Evolutionary conservation across 2,888 invertebrate genomes (phyloP).

Genomic region (Doris montereyensis): DNA sequence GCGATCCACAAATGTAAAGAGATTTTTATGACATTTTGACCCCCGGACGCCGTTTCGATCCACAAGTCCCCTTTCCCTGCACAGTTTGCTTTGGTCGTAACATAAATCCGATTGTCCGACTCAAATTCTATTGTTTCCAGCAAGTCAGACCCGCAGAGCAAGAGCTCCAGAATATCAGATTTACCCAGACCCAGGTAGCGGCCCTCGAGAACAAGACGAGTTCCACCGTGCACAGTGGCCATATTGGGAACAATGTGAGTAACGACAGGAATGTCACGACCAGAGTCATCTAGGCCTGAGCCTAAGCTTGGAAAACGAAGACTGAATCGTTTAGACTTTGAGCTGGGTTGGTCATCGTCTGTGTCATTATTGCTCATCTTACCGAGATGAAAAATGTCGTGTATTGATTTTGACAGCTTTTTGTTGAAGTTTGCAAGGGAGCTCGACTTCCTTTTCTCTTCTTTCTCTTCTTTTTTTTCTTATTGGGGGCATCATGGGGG

Average conservation of each 20-base stretch:
- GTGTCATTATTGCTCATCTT: constrained; percentile 51
- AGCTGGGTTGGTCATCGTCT: constrained; percentile 40
- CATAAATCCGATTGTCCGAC: constrained; percentile 60
- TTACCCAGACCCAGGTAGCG: constrained; percentile 64
- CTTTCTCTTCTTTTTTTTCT: constrained; percentile 43
- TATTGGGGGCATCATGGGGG: constrained; percentile 38
- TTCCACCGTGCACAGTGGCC: constrained; percentile 64
- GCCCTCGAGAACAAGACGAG: constrained; percentile 64
- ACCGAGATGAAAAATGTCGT: constrained; percentile 62
- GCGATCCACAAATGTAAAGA: constrained; percentile 58
- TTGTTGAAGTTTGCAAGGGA: constrained; percentile 62
- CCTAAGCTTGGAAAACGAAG: constrained; percentile 50
- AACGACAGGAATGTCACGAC: constrained; percentile 59
- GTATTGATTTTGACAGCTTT: constrained; percentile 63
- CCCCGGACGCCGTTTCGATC: constrained; percentile 68
- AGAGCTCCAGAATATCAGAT: constrained; percentile 66
- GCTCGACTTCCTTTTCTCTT: constrained; percentile 46
- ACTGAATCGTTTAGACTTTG: constrained; percentile 27
- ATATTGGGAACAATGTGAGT: constrained; percentile 61
- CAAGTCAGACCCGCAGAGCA: constrained; percentile 67
- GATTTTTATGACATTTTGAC: constrained; percentile 59
- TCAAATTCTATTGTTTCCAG: constrained; percentile 65
- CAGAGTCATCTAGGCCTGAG: constrained; percentile 53
- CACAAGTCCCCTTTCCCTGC: constrained; percentile 63
- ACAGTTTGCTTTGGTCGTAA: constrained; percentile 64